Evolutionary conservation across 1,140 invertebrate species (phyloP).

Genomic region (Tetragonula clypearis): DNA sequence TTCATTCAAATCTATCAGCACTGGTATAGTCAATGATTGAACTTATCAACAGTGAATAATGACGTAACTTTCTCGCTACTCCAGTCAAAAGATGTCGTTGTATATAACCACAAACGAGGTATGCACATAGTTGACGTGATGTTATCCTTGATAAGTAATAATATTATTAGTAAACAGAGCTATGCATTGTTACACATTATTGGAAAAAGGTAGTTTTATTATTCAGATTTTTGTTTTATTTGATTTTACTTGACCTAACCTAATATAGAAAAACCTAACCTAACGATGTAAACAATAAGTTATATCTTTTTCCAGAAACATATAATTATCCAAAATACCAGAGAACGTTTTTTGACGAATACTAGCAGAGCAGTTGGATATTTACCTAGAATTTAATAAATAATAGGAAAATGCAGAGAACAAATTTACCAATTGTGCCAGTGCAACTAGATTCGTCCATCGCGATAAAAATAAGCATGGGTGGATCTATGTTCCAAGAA

Average conservation of each 20-base stretch:
- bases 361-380: too few relatives aligned
- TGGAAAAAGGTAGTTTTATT: not conserved
- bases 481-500: slow-evolving; percentile 71
- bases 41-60: not conserved
- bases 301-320: not conserved
- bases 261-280: not conserved
- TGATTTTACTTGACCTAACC: slow-evolving; percentile 3
- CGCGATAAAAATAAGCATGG: slow-evolving; percentile 70
- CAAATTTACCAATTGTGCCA: slow-evolving; percentile 47
- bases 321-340: not conserved
- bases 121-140: not conserved
- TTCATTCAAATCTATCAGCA: too few relatives aligned
- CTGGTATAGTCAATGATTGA: not conserved
- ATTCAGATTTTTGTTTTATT: too few relatives aligned
- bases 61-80: not conserved
- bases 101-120: too few relatives aligned
- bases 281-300: not conserved
- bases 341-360: too few relatives aligned
- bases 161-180: not conserved
- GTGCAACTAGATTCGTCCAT: slow-evolving; percentile 68
- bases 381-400: not conserved
- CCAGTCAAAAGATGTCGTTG: not conserved
- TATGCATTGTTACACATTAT: too few relatives aligned
- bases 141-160: not conserved
- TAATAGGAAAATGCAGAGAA: slow-evolving; percentile 14